Base-by-base conservation (phyloP, 1,140 invertebrate species). In the Ceratosolen solmsi region DNA sequence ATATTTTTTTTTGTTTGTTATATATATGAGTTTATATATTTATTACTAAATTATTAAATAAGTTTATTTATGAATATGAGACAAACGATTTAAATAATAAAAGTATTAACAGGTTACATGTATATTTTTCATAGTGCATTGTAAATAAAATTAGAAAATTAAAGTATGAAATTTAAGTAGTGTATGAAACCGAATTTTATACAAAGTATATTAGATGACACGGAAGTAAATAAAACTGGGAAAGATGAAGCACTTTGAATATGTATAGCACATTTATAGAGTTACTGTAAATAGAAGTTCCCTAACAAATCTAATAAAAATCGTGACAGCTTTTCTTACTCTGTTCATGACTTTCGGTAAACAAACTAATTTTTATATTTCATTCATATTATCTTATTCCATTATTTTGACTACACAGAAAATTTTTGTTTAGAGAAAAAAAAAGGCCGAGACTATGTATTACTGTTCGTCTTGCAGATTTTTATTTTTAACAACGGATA, bases 191-290 rank as follows among this genome's bases (percentile, higher is more conserved):
- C 33, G 1, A 68, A 68, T 38, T 38, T 68, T 38, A 68, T 68
- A 68, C 36, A 68, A 68, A 68, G 33, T 68, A 68, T 33, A 38
- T 38, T 68, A 68, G 63, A 36, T 68, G 63, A 68, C 5, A 33
- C 63, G 36, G 63, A 68, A 68, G 63, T 36, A 33, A 68, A 68
- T 68, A 68, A 68, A 68, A 68, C 17, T 68, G 33, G 33, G 22
- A 36, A 30, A 68, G 63, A 68, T 25, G 36, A 68, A 68, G 5
- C 36, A 4, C 22, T 68, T 25, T 2, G 63, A 38, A 22, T 38
- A n/a, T 68, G 33, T 68, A 68, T 68, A 38, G 63, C 63, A 68
- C 63, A 68, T 68, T 68, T 68, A 68, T 68, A 68, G 63, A 68
- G 22, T 0, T 22, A 68, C 63, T 68, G 63, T 68, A 68, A 68